These are phyloP conservation scores for Trididemnum clinides DNA, from an alignment of 23 tunicate genomes.

Conservation along the genomic window DNA sequence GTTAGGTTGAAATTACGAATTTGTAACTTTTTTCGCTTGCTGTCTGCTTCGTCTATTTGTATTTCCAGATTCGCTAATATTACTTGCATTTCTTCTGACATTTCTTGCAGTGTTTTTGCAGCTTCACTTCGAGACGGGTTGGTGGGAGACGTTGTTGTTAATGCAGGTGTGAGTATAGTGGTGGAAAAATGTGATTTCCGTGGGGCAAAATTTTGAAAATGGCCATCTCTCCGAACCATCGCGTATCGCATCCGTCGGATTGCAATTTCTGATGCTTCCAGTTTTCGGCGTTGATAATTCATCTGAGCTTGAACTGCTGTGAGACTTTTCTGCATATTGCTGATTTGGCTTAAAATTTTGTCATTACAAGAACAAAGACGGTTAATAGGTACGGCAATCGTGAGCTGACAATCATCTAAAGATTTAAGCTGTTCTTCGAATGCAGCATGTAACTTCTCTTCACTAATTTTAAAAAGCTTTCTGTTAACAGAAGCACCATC, in stretches of 20 bases:
- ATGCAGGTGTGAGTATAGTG: neutral
- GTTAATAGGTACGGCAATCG: too few species aligned
- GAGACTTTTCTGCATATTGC: neutral
- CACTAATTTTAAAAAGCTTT: too few species aligned
- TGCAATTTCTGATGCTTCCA: neutral
- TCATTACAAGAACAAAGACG: neutral
- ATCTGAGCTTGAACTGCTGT: neutral
- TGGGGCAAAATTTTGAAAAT: neutral
- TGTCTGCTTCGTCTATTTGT: constrained; percentile 29
- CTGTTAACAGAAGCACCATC: too few species aligned
- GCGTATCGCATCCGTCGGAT: neutral
- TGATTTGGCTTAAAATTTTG: neutral
- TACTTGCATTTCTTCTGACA: constrained; percentile 32
- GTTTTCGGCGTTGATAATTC: constrained; percentile 7
- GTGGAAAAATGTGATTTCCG: neutral
- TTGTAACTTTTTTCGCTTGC: neutral
- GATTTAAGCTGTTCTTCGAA: too few species aligned
- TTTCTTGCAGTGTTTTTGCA: neutral
- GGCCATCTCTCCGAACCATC: neutral
- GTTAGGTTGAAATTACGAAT: constrained; percentile 4
- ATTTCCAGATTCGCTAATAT: constrained; percentile 19
- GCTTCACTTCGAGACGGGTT: neutral
- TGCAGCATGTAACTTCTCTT: too few species aligned
- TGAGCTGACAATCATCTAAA: too few species aligned
- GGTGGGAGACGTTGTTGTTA: neutral